Conservation (phyloP, 2,797 vertebrate species). For the Sebastes kiyomatsui region DNA sequence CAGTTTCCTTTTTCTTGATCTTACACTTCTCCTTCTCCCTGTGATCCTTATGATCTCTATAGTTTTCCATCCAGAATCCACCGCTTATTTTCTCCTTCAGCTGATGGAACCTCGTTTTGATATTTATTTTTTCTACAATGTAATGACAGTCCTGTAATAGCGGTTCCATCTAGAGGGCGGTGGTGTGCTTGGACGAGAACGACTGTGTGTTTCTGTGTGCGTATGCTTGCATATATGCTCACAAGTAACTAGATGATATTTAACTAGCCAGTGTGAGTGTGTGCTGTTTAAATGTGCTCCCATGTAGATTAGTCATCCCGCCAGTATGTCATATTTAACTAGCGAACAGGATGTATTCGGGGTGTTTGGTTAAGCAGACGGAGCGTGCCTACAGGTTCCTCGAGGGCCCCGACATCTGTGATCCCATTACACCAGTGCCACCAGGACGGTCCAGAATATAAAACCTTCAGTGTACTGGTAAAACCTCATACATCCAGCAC, state of each 20-base stretch:
- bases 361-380: conserved; percentile 63
- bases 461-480: conserved; percentile 2
- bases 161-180: neutral
- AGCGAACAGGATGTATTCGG: conserved; percentile 25
- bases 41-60: neutral
- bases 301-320: conserved; percentile 28
- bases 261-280: conserved; percentile 3
- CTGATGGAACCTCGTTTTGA: neutral
- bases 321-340: conserved; percentile 61
- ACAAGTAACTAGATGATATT: conserved; percentile 38
- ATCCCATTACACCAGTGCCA: conserved; percentile 59
- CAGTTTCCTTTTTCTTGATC: neutral
- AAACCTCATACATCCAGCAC: conserved; percentile 13
- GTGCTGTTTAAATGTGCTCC: conserved; percentile 13
- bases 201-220: neutral
- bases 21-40: neutral
- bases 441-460: conserved; percentile 41
- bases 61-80: neutral
- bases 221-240: neutral
- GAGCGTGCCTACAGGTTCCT: conserved; percentile 49
- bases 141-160: neutral
- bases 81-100: neutral
- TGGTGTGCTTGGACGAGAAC: neutral
- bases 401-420: conserved; percentile 43
- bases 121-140: neutral